phyloP scores from a whole-genome alignment of 2,113 vertebrate species.

The Tonatia bakeri region DNA sequence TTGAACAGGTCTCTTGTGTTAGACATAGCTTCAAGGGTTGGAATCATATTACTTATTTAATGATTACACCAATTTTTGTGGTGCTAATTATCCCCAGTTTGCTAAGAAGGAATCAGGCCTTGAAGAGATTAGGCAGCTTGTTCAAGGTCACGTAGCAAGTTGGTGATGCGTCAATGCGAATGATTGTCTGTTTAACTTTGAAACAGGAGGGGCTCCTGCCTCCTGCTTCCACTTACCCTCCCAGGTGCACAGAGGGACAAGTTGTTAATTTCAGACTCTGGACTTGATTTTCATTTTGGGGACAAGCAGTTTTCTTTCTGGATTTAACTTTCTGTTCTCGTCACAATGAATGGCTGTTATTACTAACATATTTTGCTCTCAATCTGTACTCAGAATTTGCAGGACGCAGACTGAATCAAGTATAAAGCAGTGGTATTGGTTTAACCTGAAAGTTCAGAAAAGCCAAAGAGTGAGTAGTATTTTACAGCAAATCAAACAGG shows the following conservation, averaged over 20 bases:
- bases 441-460: background rate
- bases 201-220: background rate
- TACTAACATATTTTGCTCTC: background rate
- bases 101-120: background rate
- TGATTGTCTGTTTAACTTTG: background rate
- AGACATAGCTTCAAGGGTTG: background rate
- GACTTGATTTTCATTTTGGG: background rate
- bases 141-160: background rate
- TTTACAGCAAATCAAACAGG: background rate
- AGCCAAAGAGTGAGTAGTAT: background rate
- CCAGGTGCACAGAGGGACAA: background rate
- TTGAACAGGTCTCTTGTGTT: background rate
- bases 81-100: background rate
- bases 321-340: background rate
- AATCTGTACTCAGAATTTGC: conserved; percentile 2
- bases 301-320: background rate
- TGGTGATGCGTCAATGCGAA: background rate
- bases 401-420: background rate
- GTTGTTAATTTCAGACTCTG: background rate
- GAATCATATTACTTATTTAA: background rate
- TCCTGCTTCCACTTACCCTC: background rate
- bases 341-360: background rate
- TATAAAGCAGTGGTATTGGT: background rate
- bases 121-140: conserved; percentile 4
- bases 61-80: background rate